phyloP scores from a whole-genome alignment of 2,888 invertebrate species.

The Crossocerus cetratus region DNA sequence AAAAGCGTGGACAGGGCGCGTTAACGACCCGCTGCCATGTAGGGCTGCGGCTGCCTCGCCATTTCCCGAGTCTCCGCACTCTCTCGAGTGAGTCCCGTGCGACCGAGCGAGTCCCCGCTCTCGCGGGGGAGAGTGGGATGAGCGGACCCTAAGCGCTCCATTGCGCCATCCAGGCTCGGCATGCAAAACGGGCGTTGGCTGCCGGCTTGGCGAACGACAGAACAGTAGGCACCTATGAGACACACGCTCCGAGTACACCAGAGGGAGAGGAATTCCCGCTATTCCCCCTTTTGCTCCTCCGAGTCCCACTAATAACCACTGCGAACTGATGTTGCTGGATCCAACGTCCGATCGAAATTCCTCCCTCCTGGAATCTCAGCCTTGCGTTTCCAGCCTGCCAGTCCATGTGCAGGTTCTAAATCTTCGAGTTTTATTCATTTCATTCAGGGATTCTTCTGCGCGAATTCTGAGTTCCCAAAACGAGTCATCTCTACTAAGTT shows the following conservation, averaged over 20 bases:
- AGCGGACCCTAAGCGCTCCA: constrained; percentile 45
- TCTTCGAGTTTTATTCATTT: no score
- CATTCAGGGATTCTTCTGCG: no score
- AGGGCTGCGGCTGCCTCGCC: constrained; percentile 54
- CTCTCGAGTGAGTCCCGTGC: constrained; percentile 35
- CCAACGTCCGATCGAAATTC: no score
- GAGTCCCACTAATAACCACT: constrained; percentile 47
- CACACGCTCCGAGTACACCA: constrained; percentile 36
- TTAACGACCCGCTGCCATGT: constrained; percentile 70
- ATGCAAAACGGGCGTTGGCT: constrained; percentile 61
- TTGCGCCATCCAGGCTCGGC: constrained; percentile 45
- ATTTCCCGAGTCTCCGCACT: constrained; percentile 52
- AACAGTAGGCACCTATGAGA: constrained; percentile 58
- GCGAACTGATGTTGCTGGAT: not conserved
- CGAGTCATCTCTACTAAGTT: no score
- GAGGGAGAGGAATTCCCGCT: constrained; percentile 36
- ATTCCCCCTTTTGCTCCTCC: constrained; percentile 27
- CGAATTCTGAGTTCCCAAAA: no score
- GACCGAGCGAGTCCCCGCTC: not conserved
- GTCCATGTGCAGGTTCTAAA: no score
- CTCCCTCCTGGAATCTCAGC: no score
- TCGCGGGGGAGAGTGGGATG: constrained; percentile 37
- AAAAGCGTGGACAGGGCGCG: constrained; percentile 62
- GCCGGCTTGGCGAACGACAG: constrained; percentile 58
- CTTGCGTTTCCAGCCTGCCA: no score